Conservation (phyloP, 1,140 invertebrate species). For the Schmidtea mediterranea region DNA sequence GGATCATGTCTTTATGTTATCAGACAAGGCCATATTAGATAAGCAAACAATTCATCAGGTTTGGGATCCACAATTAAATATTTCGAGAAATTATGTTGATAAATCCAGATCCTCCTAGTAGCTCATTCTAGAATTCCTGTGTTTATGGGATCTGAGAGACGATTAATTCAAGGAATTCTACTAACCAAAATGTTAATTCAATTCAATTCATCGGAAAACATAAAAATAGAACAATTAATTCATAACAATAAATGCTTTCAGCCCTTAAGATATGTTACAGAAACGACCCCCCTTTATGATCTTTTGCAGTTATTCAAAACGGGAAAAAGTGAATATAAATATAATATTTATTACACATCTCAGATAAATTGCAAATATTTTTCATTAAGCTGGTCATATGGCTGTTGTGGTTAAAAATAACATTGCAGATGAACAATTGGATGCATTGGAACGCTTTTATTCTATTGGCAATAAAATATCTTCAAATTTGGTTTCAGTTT, state of each 20-base stretch:
- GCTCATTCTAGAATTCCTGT: slow-evolving; percentile 20
- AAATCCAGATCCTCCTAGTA: slow-evolving; percentile 12
- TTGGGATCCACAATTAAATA: not conserved
- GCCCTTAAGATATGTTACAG: slow-evolving; percentile 11
- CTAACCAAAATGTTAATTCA: slow-evolving; percentile 17
- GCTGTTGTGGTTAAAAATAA: no score
- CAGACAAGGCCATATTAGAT: slow-evolving; percentile 12
- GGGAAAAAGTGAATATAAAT: slow-evolving; percentile 21
- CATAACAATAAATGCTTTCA: slow-evolving; percentile 8
- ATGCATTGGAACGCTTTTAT: not conserved
- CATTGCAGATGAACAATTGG: no score
- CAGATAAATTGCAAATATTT: no score
- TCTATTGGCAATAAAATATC: not conserved
- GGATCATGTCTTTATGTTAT: slow-evolving; percentile 16
- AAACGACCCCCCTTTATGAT: slow-evolving; percentile 16
- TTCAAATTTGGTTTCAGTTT: not conserved
- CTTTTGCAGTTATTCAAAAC: slow-evolving; percentile 19
- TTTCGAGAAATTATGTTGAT: not conserved
- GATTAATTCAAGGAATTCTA: slow-evolving; percentile 15
- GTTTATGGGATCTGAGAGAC: slow-evolving; percentile 10
- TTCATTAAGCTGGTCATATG: no score
- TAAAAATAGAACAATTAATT: slow-evolving; percentile 12
- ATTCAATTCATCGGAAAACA: slow-evolving; percentile 13
- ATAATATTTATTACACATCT: slow-evolving; percentile 2
- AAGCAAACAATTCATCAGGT: slow-evolving; percentile 12